Conservation (phyloP, 2,113 vertebrate species). For the Pseudolaguvia tuberculata region DNA sequence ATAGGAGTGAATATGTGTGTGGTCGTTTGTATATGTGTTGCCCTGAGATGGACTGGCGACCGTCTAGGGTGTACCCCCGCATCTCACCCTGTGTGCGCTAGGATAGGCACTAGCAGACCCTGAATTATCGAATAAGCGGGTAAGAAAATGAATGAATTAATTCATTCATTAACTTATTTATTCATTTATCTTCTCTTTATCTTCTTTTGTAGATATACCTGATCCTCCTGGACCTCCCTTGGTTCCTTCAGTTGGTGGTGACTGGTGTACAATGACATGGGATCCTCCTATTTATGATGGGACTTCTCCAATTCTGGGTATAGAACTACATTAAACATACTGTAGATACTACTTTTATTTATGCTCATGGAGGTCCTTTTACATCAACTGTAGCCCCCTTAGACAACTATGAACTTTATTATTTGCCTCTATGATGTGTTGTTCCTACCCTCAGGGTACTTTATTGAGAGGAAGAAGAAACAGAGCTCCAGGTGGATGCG, state of each 20-base stretch:
- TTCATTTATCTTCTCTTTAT: background rate
- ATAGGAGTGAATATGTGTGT: too few relatives aligned
- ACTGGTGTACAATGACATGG: slow-evolving; percentile 96
- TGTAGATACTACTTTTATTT: background rate
- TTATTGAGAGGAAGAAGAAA: slow-evolving; percentile 97
- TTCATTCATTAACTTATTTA: too few relatives aligned
- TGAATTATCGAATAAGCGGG: too few relatives aligned
- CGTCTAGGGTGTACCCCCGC: too few relatives aligned
- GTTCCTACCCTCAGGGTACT: slow-evolving; percentile 76
- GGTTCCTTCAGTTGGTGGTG: slow-evolving; percentile 87
- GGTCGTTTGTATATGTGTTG: too few relatives aligned
- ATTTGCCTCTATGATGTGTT: background rate
- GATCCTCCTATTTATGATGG: slow-evolving; percentile 88
- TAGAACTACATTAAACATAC: slow-evolving; percentile 2
- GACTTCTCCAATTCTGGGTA: slow-evolving; percentile 87
- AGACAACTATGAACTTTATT: background rate
- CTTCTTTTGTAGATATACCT: slow-evolving; percentile 89
- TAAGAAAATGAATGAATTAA: too few relatives aligned
- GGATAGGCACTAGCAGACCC: too few relatives aligned
- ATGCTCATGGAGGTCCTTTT: background rate
- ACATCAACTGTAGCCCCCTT: background rate
- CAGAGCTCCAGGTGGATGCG: slow-evolving; percentile 99
- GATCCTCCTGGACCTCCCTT: slow-evolving; percentile 85
- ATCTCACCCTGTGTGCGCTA: too few relatives aligned
- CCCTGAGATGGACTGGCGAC: too few relatives aligned